phyloP scores from a whole-genome alignment of 92 coral and sea anemone species.

The Zoanthus solanderi region DNA sequence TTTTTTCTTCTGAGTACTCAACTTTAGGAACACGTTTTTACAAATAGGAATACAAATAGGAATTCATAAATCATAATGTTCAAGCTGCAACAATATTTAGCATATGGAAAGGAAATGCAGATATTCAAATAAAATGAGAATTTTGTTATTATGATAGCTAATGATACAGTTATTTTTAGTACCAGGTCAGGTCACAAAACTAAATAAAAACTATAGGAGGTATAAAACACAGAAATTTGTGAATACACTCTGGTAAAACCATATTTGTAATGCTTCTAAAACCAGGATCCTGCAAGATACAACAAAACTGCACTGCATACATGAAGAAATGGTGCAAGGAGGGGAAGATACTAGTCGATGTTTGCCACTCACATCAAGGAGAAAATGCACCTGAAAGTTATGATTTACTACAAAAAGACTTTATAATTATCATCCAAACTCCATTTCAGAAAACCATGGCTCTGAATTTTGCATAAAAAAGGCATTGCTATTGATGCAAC shows the following conservation, averaged over 20 bases:
- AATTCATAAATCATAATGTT: too few relatives aligned
- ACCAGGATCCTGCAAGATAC: slow-evolving; percentile 54
- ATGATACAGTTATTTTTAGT: too few relatives aligned
- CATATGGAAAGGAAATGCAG: too few relatives aligned
- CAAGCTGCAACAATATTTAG: too few relatives aligned
- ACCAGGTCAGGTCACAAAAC: too few relatives aligned
- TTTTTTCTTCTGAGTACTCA: too few relatives aligned
- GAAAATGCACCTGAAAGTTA: slow-evolving; percentile 46
- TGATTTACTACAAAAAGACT: slow-evolving; percentile 54
- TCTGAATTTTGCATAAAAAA: slow-evolving; percentile 52
- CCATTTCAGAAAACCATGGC: slow-evolving; percentile 60
- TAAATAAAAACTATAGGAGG: too few relatives aligned
- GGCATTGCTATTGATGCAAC: slow-evolving; percentile 67
- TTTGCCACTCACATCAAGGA: slow-evolving; percentile 67
- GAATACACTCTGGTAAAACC: background rate
- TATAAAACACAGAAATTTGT: background rate
- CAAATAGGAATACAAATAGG: too few relatives aligned
- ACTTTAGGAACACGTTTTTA: too few relatives aligned
- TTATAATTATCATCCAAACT: slow-evolving; percentile 54
- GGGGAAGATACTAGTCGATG: slow-evolving; percentile 39
- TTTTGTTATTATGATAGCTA: too few relatives aligned
- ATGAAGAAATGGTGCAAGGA: slow-evolving; percentile 27
- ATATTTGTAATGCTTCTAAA: background rate
- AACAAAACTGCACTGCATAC: slow-evolving; percentile 46
- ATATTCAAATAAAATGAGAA: too few relatives aligned